These are phyloP conservation scores for Cheilosia vernalis DNA, from an alignment of 2,888 invertebrate species.

Conservation along the genomic window DNA sequence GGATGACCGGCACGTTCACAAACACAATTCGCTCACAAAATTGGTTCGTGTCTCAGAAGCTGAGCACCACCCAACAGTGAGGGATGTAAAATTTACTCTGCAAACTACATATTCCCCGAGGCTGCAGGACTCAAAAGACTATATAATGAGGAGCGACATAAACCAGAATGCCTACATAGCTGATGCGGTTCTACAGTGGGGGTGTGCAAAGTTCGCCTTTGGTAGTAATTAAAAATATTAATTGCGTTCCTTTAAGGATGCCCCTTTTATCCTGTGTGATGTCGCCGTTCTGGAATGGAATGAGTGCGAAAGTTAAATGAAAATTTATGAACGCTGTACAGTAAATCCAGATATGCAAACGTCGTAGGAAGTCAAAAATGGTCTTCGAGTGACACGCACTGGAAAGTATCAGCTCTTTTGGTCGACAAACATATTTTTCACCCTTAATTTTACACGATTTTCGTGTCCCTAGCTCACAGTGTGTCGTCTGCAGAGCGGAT, in stretches of 20 bases:
- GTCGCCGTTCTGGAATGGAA: too few relatives aligned
- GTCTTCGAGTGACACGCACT: too few relatives aligned
- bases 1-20: constrained; percentile 21
- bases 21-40: constrained; percentile 35
- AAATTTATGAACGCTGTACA: too few relatives aligned
- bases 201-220: constrained; percentile 34
- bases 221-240: neutral
- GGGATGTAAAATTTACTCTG: constrained; percentile 48
- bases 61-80: neutral
- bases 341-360: too few relatives aligned
- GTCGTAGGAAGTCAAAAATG: too few relatives aligned
- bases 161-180: constrained; percentile 19
- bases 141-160: constrained; percentile 48
- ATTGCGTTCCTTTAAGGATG: neutral
- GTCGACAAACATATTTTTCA: neutral
- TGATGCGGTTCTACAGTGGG: constrained; percentile 43
- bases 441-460: constrained; percentile 65
- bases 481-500: constrained; percentile 13
- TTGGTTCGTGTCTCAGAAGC: constrained; percentile 33
- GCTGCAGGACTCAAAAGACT: constrained; percentile 25
- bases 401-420: too few relatives aligned
- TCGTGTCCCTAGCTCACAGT: constrained; percentile 24
- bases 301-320: too few relatives aligned
- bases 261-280: neutral
- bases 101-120: constrained; percentile 57